Evolutionary conservation across 2,888 invertebrate genomes (phyloP).

Genomic region (Noctua fimbriata): DNA sequence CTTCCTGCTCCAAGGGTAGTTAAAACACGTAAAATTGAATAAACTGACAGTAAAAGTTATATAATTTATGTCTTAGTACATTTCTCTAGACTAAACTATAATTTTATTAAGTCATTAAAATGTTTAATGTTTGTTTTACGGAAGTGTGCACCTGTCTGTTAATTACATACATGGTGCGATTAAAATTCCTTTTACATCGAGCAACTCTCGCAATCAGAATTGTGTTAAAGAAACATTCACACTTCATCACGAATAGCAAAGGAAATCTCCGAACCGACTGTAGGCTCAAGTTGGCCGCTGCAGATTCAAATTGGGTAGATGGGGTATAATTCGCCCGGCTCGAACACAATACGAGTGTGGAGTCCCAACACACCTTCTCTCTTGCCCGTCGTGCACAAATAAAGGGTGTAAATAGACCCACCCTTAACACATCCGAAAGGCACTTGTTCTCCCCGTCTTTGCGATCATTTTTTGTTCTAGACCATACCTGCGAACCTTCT

Average conservation of each 20-base stretch:
- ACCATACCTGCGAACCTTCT: no score
- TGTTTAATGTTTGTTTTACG: slow-evolving; percentile 15
- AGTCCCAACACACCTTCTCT: not conserved
- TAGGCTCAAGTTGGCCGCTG: not conserved
- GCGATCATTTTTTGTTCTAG: no score
- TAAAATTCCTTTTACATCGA: not conserved
- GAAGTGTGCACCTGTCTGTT: not conserved
- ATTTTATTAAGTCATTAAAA: slow-evolving; percentile 31
- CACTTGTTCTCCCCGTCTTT: no score
- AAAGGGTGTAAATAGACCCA: no score
- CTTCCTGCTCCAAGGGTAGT: slow-evolving; percentile 37
- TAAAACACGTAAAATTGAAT: slow-evolving; percentile 1
- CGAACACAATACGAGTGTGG: not conserved
- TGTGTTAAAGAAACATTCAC: not conserved
- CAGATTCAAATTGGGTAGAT: not conserved
- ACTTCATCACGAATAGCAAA: not conserved
- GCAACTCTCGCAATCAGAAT: not conserved
- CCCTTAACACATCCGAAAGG: no score
- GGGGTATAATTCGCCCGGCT: not conserved
- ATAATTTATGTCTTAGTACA: slow-evolving; percentile 3
- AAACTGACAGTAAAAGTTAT: slow-evolving; percentile 8
- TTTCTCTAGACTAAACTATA: slow-evolving; percentile 21
- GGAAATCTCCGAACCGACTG: not conserved
- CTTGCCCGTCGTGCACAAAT: not conserved
- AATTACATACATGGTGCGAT: not conserved